Evolutionary conservation across 2,113 vertebrate species (phyloP).

Genomic region (Lota lota): DNA sequence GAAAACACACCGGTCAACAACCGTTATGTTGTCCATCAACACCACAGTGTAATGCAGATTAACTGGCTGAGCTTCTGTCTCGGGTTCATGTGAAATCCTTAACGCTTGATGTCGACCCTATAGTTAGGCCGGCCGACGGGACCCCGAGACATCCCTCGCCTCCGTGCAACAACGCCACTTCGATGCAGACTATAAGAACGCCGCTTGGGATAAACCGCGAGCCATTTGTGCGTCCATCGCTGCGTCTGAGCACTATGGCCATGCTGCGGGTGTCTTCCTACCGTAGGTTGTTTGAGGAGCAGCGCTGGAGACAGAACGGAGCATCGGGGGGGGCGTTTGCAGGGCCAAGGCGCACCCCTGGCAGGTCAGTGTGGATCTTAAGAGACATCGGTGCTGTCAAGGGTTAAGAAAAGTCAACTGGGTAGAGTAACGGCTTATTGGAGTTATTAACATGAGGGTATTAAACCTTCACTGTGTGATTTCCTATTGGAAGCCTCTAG

Average conservation of each 20-base stretch:
- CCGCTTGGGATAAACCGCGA: conserved; percentile 6
- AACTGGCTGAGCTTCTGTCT: conserved; percentile 23
- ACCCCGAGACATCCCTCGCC: conserved; percentile 49
- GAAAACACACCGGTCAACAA: background rate
- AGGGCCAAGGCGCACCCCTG: conserved; percentile 33
- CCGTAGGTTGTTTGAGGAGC: conserved; percentile 66
- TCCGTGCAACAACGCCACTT: conserved; percentile 59
- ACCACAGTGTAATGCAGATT: background rate
- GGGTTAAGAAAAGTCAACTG: too few species aligned
- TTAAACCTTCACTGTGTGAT: too few species aligned
- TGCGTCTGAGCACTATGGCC: conserved; percentile 44
- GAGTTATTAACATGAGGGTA: too few species aligned
- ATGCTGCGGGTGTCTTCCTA: conserved; percentile 75
- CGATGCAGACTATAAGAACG: conserved; percentile 43
- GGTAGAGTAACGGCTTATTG: too few species aligned
- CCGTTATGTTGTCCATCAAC: background rate
- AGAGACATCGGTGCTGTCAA: too few species aligned
- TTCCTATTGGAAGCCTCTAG: too few species aligned
- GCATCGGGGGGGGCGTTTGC: conserved; percentile 40
- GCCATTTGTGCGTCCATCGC: conserved; percentile 10
- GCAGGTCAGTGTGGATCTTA: conserved; percentile 59
- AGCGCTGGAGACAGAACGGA: conserved; percentile 41
- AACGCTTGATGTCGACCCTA: conserved; percentile 49
- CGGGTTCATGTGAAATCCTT: conserved; percentile 56
- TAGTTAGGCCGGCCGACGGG: conserved; percentile 45